These are phyloP conservation scores for Latrodectus hesperus DNA, from an alignment of 2,888 invertebrate species.

Conservation along the genomic window DNA sequence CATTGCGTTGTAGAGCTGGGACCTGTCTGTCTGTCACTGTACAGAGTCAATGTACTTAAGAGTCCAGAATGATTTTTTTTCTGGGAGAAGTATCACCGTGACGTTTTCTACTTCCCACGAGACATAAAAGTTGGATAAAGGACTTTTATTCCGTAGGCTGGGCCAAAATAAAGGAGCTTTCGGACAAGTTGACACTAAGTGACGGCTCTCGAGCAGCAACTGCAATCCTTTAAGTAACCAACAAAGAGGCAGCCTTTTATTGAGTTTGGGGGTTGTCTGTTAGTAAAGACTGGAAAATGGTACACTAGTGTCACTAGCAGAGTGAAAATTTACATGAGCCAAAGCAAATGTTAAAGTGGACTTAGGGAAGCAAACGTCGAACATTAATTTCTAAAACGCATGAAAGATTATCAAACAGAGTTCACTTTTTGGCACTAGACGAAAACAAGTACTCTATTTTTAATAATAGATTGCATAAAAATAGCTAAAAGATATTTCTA, in stretches of 20 bases:
- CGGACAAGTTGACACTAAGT: slow-evolving; percentile 35
- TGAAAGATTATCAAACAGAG: too few relatives aligned
- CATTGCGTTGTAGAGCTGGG: neutral
- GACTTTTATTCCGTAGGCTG: slow-evolving; percentile 19
- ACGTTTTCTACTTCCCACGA: slow-evolving; percentile 18
- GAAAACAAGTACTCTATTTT: too few relatives aligned
- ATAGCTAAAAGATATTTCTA: too few relatives aligned
- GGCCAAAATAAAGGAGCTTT: slow-evolving; percentile 17
- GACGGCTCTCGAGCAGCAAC: neutral
- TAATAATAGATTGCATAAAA: too few relatives aligned
- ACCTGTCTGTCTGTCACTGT: neutral
- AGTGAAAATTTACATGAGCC: too few relatives aligned
- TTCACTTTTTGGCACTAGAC: too few relatives aligned
- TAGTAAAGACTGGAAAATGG: too few relatives aligned
- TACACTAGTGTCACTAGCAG: too few relatives aligned
- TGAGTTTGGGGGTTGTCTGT: neutral
- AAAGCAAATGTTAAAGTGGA: too few relatives aligned
- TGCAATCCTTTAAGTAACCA: slow-evolving; percentile 28
- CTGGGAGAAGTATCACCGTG: slow-evolving; percentile 4
- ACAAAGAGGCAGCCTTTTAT: neutral
- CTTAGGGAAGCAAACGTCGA: too few relatives aligned
- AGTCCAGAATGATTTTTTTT: slow-evolving; percentile 1
- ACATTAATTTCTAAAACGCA: too few relatives aligned
- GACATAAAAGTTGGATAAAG: slow-evolving; percentile 40
- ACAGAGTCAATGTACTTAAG: slow-evolving; percentile 17